Evolutionary conservation across 2,113 vertebrate species (phyloP).

Genomic region (Heterotis niloticus): DNA sequence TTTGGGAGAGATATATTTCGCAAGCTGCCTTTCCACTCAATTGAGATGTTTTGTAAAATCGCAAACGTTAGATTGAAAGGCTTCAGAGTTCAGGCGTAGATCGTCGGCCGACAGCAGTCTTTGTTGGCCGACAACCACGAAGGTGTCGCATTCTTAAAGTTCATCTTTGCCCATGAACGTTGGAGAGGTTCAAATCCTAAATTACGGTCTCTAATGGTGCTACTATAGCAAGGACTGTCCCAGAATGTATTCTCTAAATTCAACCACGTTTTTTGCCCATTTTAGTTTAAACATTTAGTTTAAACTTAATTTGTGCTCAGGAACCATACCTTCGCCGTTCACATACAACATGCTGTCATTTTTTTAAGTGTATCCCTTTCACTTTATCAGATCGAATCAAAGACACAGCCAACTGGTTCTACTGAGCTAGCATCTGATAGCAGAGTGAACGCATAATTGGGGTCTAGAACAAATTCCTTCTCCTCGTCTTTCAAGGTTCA

Average conservation of each 20-base stretch:
- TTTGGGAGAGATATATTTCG: too few relatives aligned
- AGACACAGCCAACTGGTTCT: not conserved
- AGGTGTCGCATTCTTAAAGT: slow-evolving; percentile 36
- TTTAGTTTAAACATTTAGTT: not conserved
- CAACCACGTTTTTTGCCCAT: not conserved
- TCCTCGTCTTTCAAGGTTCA: slow-evolving; percentile 24
- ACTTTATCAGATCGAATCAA: slow-evolving; percentile 18
- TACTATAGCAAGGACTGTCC: slow-evolving; percentile 17
- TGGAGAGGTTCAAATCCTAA: slow-evolving; percentile 13
- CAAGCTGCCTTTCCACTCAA: too few relatives aligned
- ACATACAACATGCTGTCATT: not conserved
- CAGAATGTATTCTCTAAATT: slow-evolving; percentile 12
- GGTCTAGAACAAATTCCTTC: slow-evolving; percentile 16
- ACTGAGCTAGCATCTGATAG: slow-evolving; percentile 32
- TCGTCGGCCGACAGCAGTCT: not conserved
- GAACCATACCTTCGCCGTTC: not conserved
- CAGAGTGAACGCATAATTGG: slow-evolving; percentile 24
- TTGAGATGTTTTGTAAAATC: too few relatives aligned
- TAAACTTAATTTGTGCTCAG: slow-evolving; percentile 2
- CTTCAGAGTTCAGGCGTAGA: too few relatives aligned
- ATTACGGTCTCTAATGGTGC: slow-evolving; percentile 24
- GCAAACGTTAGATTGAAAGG: too few relatives aligned
- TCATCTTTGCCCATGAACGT: slow-evolving; percentile 24
- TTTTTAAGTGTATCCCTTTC: slow-evolving; percentile 8
- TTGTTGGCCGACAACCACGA: slow-evolving; percentile 29